Evolutionary conservation across 2,797 vertebrate genomes (phyloP).

Genomic region (Ispidina picta): DNA sequence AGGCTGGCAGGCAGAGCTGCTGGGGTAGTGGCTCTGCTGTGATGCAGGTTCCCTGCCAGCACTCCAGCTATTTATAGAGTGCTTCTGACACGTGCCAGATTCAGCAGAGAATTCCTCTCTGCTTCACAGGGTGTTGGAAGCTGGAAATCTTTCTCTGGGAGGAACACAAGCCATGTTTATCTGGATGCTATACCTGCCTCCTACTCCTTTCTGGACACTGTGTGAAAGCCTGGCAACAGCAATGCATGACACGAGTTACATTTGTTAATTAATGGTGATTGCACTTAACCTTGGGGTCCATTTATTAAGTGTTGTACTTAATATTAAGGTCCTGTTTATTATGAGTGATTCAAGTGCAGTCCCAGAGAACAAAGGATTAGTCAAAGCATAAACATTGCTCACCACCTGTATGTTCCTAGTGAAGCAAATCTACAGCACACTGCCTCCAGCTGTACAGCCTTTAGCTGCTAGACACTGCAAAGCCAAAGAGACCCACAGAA

Average conservation of each 20-base stretch:
- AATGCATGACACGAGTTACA: neutral
- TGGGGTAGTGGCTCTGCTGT: conserved; percentile 1
- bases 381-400: neutral
- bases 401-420: neutral
- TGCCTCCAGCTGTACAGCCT: neutral
- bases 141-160: neutral
- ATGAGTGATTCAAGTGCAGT: neutral
- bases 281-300: neutral
- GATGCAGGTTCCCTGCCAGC: conserved; percentile 32
- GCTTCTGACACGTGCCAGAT: conserved; percentile 24
- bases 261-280: neutral
- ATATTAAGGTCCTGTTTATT: neutral
- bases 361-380: neutral
- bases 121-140: neutral
- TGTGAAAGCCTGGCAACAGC: neutral
- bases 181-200: neutral
- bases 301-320: neutral
- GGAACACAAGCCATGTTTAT: neutral
- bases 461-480: neutral
- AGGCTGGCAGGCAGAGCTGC: neutral
- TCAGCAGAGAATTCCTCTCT: neutral
- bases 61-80: conserved; percentile 28
- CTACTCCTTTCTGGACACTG: neutral
- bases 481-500: neutral
- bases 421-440: neutral